Percentiles rank a stretch among this genome's conserved stretches.
phyloP scores from a whole-genome alignment of 1,140 invertebrate genomes.

The Bombus haemorrhoidalis region DNA sequence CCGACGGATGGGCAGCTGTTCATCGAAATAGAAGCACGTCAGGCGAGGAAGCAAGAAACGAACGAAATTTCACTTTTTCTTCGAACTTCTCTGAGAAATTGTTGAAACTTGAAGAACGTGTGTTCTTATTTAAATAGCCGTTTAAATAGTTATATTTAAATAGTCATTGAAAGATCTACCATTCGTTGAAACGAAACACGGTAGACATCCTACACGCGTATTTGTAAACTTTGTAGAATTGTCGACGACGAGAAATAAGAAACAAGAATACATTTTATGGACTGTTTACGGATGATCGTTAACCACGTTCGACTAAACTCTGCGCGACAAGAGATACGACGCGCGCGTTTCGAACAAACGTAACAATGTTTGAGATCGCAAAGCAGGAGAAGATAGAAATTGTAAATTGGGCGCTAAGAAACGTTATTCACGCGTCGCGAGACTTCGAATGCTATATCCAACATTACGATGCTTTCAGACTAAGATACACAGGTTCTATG shows the following conservation, averaged over 20 bases:
- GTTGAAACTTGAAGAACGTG: neutral
- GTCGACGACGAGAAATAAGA: too few relatives aligned
- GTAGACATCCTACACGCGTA: too few relatives aligned
- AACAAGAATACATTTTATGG: too few relatives aligned
- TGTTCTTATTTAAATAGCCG: neutral
- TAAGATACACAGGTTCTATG: neutral
- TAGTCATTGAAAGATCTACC: too few relatives aligned
- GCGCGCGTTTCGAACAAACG: neutral
- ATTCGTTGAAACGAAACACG: too few relatives aligned
- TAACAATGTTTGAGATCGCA: too few relatives aligned
- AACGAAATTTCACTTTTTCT: neutral
- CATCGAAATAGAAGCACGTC: neutral
- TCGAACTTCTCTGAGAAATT: neutral
- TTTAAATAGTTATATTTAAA: neutral
- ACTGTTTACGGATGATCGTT: neutral
- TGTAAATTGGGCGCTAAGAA: neutral
- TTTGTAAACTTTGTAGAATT: neutral
- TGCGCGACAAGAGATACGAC: neutral
- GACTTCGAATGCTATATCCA: neutral
- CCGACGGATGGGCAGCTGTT: neutral
- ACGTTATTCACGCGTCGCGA: neutral
- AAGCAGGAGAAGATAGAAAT: neutral
- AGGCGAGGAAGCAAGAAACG: neutral
- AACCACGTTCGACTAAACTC: neutral
- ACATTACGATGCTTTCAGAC: neutral